phyloP scores from a whole-genome alignment of 2,888 invertebrate genomes.

The Cataglyphis rosenhaueri region DNA sequence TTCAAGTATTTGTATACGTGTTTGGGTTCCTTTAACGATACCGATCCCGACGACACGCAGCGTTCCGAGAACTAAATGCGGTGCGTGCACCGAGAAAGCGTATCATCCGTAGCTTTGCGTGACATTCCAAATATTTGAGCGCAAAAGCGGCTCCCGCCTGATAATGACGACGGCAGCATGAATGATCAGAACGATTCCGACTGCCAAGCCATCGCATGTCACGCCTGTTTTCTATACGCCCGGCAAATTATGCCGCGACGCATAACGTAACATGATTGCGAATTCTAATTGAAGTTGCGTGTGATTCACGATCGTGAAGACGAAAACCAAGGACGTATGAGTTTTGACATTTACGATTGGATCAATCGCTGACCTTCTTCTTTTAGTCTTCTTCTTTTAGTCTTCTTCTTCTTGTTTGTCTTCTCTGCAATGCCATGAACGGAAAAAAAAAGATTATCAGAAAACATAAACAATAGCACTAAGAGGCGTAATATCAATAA shows the following conservation, averaged over 20 bases:
- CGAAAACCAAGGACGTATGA: slow-evolving; percentile 30
- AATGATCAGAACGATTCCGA: slow-evolving; percentile 38
- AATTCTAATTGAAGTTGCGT: slow-evolving; percentile 56
- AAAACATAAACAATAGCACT: slow-evolving; percentile 13
- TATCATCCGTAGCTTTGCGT: slow-evolving; percentile 45
- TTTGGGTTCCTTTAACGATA: slow-evolving; percentile 29
- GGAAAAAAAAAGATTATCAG: slow-evolving; percentile 15
- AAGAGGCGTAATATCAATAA: slow-evolving; percentile 12
- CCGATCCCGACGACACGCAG: slow-evolving; percentile 41
- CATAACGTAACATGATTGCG: slow-evolving; percentile 44
- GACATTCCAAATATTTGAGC: slow-evolving; percentile 53
- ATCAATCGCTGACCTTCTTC: slow-evolving; percentile 9
- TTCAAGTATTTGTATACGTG: background rate
- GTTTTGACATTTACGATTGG: slow-evolving; percentile 30
- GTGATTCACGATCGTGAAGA: slow-evolving; percentile 27
- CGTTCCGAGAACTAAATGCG: slow-evolving; percentile 47
- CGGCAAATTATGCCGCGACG: slow-evolving; percentile 45
- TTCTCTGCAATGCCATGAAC: background rate
- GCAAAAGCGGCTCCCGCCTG: slow-evolving; percentile 47
- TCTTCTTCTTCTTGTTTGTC: background rate
- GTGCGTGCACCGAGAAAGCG: slow-evolving; percentile 48
- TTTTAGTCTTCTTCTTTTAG: background rate
- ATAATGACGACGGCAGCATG: slow-evolving; percentile 43
- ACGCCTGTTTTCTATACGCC: slow-evolving; percentile 54
- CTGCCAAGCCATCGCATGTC: slow-evolving; percentile 39